Evolutionary conservation across 2,797 vertebrate species (phyloP).

Genomic region (Gymnothorax reevesii): DNA sequence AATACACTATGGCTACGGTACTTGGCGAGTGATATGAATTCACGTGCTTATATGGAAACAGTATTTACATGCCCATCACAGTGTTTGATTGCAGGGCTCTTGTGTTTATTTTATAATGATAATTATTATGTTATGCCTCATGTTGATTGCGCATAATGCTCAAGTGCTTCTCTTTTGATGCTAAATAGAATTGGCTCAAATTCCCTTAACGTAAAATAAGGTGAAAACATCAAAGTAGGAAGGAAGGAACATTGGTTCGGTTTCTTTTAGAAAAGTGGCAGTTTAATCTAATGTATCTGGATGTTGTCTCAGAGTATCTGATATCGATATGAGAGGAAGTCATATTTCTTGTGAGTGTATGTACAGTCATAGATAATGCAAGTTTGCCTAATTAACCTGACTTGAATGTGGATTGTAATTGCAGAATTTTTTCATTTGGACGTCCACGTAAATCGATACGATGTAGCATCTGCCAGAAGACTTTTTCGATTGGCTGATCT

Average conservation of each 20-base stretch:
- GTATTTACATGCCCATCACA: neutral
- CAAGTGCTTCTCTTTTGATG: neutral
- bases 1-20: neutral
- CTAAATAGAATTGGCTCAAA: neutral
- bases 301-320: neutral
- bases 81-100: neutral
- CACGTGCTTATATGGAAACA: neutral
- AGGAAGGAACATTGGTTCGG: neutral
- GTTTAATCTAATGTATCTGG: neutral
- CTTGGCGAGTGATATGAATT: neutral
- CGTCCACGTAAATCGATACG: neutral
- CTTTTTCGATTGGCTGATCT: neutral
- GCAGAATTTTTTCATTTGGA: neutral
- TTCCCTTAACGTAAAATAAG: neutral
- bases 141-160: neutral
- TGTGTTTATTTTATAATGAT: neutral
- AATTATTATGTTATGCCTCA: neutral
- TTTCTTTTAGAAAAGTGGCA: neutral
- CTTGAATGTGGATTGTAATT: neutral
- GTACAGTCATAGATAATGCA: neutral
- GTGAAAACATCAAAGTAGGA: neutral
- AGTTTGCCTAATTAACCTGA: neutral
- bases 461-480: neutral
- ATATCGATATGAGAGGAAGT: neutral
- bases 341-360: neutral